phyloP scores from a whole-genome alignment of 2,888 invertebrate species.

The Dryomyza anilis region DNA sequence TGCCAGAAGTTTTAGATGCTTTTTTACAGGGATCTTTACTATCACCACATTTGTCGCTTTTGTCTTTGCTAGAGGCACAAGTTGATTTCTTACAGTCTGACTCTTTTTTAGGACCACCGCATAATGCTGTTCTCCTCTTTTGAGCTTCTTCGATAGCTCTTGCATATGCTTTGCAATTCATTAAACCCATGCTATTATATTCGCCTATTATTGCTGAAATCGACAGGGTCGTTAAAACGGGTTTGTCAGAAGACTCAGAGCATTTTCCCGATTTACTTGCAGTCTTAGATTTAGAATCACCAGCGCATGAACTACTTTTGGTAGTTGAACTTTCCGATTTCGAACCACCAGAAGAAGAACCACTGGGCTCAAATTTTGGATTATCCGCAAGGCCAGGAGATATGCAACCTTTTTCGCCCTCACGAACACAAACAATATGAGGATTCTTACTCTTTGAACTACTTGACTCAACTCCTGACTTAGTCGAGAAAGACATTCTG shows the following conservation, averaged over 20 bases:
- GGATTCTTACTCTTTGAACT: constrained; percentile 12
- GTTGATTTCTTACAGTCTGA: neutral
- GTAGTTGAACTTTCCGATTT: neutral
- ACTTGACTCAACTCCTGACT: neutral
- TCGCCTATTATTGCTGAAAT: neutral
- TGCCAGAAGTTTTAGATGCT: neutral
- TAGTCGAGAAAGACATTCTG: constrained; percentile 30
- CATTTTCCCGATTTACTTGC: neutral
- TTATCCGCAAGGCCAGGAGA: constrained; percentile 35
- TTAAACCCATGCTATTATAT: constrained; percentile 7
- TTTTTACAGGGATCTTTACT: neutral
- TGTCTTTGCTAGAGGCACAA: neutral
- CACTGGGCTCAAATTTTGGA: constrained; percentile 17
- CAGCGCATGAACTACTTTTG: neutral
- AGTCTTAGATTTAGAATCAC: neutral
- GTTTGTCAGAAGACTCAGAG: too few relatives aligned
- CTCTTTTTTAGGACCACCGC: neutral
- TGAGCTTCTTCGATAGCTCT: constrained; percentile 35
- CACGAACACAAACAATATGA: constrained; percentile 34
- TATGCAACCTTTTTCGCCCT: constrained; percentile 34
- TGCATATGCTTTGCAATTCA: constrained; percentile 37
- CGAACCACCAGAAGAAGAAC: neutral
- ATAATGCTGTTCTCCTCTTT: constrained; percentile 26
- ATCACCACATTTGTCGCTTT: constrained; percentile 31
- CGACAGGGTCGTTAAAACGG: neutral